A percentile compares a stretch with the other conserved stretches of the same genome.
Evolutionary conservation across 2,888 invertebrate genomes (phyloP).

Genomic region (Catotricha subobsoleta): DNA sequence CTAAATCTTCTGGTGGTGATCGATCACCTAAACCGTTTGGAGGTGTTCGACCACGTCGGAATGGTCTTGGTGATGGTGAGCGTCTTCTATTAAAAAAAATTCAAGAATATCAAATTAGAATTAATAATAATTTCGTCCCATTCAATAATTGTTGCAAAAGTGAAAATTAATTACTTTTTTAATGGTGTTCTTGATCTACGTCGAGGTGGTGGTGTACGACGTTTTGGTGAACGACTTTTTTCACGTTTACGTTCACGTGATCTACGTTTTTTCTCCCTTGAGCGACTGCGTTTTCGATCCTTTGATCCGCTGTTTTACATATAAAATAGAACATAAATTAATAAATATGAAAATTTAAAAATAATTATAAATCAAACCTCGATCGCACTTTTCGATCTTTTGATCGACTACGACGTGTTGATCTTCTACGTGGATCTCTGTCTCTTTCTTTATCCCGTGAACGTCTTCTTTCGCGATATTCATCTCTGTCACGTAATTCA

Average conservation of each 20-base stretch:
- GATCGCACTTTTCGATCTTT: constrained; percentile 18
- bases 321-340: not conserved
- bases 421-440: constrained; percentile 18
- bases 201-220: not conserved
- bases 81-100: constrained; percentile 18
- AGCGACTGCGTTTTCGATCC: constrained; percentile 15
- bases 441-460: constrained; percentile 5
- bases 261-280: constrained; percentile 14
- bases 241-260: not conserved
- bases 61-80: constrained; percentile 29
- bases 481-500: not conserved
- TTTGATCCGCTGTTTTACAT: constrained; percentile 1
- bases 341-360: not conserved
- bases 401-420: constrained; percentile 14
- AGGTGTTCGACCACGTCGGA: constrained; percentile 26
- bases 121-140: not conserved
- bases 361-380: constrained; percentile 7
- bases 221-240: not conserved
- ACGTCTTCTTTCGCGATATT: constrained; percentile 7
- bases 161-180: not conserved
- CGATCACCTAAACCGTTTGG: constrained; percentile 36
- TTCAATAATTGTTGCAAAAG: not conserved
- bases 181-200: not conserved
- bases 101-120: not conserved
- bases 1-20: constrained; percentile 52